Base-by-base conservation (phyloP, 2,797 vertebrate genomes). In the Enteromius fasciolatus region DNA sequence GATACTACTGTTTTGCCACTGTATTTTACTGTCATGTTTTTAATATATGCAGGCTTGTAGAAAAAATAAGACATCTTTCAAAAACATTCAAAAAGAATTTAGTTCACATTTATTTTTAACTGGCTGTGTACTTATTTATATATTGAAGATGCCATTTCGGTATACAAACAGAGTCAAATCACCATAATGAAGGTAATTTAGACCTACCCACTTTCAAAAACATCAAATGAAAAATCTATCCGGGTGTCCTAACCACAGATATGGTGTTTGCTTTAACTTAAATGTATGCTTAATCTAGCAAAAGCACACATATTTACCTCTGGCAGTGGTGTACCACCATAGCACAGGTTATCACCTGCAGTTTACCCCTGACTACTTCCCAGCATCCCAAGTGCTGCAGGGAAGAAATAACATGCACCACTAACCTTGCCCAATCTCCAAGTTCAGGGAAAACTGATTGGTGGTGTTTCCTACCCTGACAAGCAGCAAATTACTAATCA, bases 401-500 rank as follows among this genome's bases (percentile, higher is more conserved):
- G 50, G 50, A 74, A 48, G 73, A 82, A 82, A 76, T 82, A 76
- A 76, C 64, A 76, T 57, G 70, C 46, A 41, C 61, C 61, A 67
- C 80, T 82, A 85, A 64, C 31, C 68, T 46, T 41, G 67, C 66
- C 66, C 63, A 75, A 54, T 61, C 84, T 74, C 80, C 31, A 44
- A 41, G 41, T 76, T 82, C 74, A 79, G 39, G 41, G 80, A 67
- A 85, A 82, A 85, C 84, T 50, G 81, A 86, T 83, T 76, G 81
- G 23, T 86, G 81, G 76, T 23, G 64, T 83, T 83, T 79, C 70
- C 81, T 72, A 63, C 46, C 61, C 80, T 82, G 84, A 85, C 84
- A 85, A 78, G 84, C 68, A 82, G 84, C 80, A 83, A 82, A 85
- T 83, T 68, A 83, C 76, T 83, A 83, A 80, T 86, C 81, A 86